Conservation (phyloP, 1,140 invertebrate species). For the Drosophila prosaltans region DNA sequence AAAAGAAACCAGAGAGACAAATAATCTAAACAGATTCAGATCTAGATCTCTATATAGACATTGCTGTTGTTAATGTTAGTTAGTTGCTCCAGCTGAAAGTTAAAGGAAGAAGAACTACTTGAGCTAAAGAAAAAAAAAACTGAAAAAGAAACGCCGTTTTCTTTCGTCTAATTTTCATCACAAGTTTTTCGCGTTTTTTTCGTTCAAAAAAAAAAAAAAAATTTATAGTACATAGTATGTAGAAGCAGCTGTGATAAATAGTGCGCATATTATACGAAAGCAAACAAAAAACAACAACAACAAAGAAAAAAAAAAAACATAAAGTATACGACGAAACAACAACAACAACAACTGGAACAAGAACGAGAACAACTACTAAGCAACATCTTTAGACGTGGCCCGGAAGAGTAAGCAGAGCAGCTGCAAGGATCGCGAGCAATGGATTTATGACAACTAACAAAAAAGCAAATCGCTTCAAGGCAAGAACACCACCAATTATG, state of each 20-base stretch:
- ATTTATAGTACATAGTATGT: conserved; percentile 72
- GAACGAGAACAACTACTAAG: conserved; percentile 4
- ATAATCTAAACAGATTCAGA: neutral
- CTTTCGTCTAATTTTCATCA: conserved; percentile 4
- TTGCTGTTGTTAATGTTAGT: conserved; percentile 5
- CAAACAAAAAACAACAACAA: conserved; percentile 49
- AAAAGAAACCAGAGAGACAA: neutral
- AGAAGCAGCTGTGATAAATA: conserved; percentile 83
- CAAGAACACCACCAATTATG: conserved; percentile 42
- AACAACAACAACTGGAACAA: conserved; percentile 25
- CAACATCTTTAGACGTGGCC: conserved; percentile 6
- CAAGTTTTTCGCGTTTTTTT: conserved; percentile 31
- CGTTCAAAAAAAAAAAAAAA: conserved; percentile 10
- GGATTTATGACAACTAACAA: conserved; percentile 72
- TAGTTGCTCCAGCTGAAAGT: neutral
- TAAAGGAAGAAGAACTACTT: conserved; percentile 27
- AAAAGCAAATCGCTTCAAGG: conserved; percentile 30
- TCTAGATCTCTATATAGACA: neutral
- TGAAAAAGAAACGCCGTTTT: neutral
- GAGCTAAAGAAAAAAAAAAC: neutral
- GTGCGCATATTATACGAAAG: conserved; percentile 78
- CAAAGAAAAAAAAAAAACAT: conserved; percentile 22
- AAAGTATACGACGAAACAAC: conserved; percentile 55
- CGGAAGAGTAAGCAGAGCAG: conserved; percentile 20
- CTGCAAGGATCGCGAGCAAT: conserved; percentile 52